phyloP scores from a whole-genome alignment of 2,888 invertebrate genomes.

The Morpho achilles region DNA sequence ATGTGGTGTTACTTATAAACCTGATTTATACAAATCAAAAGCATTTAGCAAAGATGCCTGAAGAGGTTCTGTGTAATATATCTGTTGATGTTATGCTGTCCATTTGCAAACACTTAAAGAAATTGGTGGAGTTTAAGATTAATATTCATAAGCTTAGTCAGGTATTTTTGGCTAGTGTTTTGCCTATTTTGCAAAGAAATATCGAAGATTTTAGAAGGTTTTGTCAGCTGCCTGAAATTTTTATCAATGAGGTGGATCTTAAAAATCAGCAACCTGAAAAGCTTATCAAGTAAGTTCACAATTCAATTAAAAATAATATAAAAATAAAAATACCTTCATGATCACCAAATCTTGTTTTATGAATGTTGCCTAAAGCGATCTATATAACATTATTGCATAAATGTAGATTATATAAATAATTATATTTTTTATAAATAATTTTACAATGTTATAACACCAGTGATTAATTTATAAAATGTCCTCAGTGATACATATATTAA shows the following conservation, averaged over 20 bases:
- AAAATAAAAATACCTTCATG: no score
- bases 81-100: conserved; percentile 53
- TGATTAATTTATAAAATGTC: no score
- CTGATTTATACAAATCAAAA: conserved; percentile 84
- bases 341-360: no score
- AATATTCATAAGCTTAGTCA: conserved; percentile 78
- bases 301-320: no score
- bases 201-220: conserved; percentile 66
- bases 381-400: no score
- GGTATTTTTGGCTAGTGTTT: conserved; percentile 74
- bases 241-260: conserved; percentile 81
- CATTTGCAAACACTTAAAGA: conserved; percentile 66
- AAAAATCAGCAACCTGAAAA: conserved; percentile 73
- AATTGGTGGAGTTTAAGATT: conserved; percentile 75
- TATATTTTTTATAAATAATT: no score
- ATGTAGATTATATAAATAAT: no score
- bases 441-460: no score
- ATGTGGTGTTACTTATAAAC: conserved; percentile 83
- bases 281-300: conserved; percentile 76
- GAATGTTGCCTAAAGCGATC: no score
- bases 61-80: conserved; percentile 70
- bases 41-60: conserved; percentile 68
- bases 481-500: no score
- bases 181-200: conserved; percentile 72
- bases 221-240: conserved; percentile 73